Conservation (phyloP, 2,113 vertebrate genomes). For the Lota lota region DNA sequence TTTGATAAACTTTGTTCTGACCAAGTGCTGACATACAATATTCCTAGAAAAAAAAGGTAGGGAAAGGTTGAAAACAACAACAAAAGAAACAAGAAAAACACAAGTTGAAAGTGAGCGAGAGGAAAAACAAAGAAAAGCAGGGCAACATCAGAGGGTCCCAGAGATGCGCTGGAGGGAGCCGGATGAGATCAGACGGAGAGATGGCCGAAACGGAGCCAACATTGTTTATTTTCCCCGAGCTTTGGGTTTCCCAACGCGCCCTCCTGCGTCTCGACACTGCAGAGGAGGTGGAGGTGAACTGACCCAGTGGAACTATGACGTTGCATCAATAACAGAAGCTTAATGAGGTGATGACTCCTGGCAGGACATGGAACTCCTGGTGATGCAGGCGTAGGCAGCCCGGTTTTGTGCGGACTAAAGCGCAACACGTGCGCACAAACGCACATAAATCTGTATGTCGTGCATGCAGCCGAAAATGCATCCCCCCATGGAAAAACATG, state of each 20-base stretch:
- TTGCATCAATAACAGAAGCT: conserved; percentile 13
- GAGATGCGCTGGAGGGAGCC: conserved; percentile 39
- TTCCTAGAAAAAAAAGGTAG: not conserved
- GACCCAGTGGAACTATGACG: conserved; percentile 20
- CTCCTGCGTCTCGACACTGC: conserved; percentile 10
- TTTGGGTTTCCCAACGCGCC: conserved; percentile 46
- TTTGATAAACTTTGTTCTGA: too few species aligned
- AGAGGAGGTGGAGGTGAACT: not conserved
- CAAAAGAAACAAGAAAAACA: not conserved
- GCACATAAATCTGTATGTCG: too few species aligned
- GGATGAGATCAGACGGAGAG: conserved; percentile 53
- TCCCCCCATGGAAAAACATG: too few species aligned
- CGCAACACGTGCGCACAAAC: too few species aligned
- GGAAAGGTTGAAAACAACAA: conserved; percentile 8
- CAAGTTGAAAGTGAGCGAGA: not conserved
- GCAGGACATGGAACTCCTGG: not conserved
- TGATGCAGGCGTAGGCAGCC: not conserved
- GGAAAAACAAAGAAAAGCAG: not conserved
- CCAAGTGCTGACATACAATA: not conserved
- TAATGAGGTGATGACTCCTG: conserved; percentile 23
- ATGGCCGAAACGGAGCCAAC: conserved; percentile 40
- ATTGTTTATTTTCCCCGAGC: conserved; percentile 47
- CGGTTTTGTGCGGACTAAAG: too few species aligned
- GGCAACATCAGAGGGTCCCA: conserved; percentile 44
- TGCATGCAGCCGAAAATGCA: too few species aligned